Conservation (phyloP, 1,140 invertebrate species). For the Physella acuta region DNA sequence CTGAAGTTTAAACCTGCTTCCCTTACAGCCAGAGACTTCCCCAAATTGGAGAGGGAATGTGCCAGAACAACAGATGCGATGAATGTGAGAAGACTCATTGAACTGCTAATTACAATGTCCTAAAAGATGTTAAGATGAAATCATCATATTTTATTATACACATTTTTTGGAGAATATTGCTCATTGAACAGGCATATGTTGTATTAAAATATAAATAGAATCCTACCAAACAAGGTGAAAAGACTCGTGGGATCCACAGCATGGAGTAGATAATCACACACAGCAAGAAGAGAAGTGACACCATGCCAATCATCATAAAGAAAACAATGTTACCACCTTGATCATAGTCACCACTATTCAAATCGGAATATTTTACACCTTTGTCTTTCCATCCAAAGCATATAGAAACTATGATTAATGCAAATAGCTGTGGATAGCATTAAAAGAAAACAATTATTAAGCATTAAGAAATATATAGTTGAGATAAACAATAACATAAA, state of each 20-base stretch:
- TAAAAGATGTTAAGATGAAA: slow-evolving; percentile 3
- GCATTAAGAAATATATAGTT: too few species aligned
- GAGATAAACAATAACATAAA: too few species aligned
- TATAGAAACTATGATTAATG: background rate
- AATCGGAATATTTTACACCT: slow-evolving; percentile 12
- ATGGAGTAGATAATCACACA: slow-evolving; percentile 1
- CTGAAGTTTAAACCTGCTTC: slow-evolving; percentile 31
- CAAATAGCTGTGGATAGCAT: background rate
- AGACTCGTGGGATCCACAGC: background rate
- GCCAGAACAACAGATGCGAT: slow-evolving; percentile 29
- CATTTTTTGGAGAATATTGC: too few species aligned
- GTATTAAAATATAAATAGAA: too few species aligned
- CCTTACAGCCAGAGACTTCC: slow-evolving; percentile 30
- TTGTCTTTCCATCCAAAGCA: slow-evolving; percentile 16
- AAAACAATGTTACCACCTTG: slow-evolving; percentile 13
- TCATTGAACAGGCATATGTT: too few species aligned
- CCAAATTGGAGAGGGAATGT: slow-evolving; percentile 26
- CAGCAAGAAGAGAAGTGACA: slow-evolving; percentile 3
- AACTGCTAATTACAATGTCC: slow-evolving; percentile 28
- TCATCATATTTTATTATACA: background rate
- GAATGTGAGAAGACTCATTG: slow-evolving; percentile 27
- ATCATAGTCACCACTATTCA: slow-evolving; percentile 18
- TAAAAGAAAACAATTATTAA: background rate
- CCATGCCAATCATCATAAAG: slow-evolving; percentile 8
- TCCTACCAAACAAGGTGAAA: slow-evolving; percentile 13